phyloP scores from a whole-genome alignment of 1,140 invertebrate species.

The Anoplophora glabripennis region DNA sequence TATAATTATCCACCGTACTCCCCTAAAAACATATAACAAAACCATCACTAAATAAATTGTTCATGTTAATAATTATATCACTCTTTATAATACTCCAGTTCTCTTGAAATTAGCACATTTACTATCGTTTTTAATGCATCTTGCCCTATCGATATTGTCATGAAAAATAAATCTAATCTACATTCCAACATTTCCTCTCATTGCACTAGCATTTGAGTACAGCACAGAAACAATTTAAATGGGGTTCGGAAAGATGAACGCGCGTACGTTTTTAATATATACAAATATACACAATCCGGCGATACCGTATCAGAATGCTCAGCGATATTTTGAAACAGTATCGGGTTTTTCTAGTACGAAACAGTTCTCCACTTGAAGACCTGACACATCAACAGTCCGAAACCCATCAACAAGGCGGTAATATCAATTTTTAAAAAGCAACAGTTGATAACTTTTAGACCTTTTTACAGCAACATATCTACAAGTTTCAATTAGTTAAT shows the following conservation, averaged over 20 bases:
- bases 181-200: constrained; percentile 18
- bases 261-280: background rate
- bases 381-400: background rate
- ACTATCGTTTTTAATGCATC: constrained; percentile 24
- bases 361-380: background rate
- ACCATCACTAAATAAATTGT: constrained; percentile 38
- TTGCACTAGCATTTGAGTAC: constrained; percentile 23
- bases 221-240: constrained; percentile 7
- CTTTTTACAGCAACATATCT: constrained; percentile 19
- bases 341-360: no score
- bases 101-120: constrained; percentile 19
- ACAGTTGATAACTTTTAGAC: constrained; percentile 10
- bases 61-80: constrained; percentile 37
- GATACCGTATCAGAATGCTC: no score
- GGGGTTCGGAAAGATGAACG: background rate
- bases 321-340: no score
- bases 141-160: constrained; percentile 38
- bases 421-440: constrained; percentile 22
- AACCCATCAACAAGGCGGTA: constrained; percentile 8
- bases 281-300: no score
- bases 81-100: constrained; percentile 46
- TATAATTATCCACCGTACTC: constrained; percentile 5
- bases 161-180: constrained; percentile 22
- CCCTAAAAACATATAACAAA: constrained; percentile 31
- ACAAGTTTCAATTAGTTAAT: constrained; percentile 13